Evolutionary conservation across 2,797 vertebrate species (phyloP).

Genomic region (Adrianichthys oophorus): DNA sequence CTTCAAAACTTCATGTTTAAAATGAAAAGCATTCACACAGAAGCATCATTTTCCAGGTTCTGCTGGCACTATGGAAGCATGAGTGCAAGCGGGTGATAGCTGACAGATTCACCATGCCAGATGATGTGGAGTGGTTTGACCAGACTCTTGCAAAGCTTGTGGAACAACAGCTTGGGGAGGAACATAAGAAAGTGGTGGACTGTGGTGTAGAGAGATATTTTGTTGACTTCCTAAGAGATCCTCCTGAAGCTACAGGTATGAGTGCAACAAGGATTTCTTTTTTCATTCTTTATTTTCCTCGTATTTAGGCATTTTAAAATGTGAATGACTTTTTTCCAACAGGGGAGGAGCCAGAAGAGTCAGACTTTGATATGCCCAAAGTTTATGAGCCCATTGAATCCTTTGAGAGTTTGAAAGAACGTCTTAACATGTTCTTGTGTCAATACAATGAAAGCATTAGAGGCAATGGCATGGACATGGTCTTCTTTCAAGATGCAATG

Average conservation of each 20-base stretch:
- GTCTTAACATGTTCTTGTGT: slow-evolving; percentile 86
- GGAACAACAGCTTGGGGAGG: slow-evolving; percentile 78
- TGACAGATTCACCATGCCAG: slow-evolving; percentile 86
- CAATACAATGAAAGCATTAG: slow-evolving; percentile 88
- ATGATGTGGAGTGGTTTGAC: slow-evolving; percentile 91
- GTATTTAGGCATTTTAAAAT: neutral
- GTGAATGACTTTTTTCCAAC: slow-evolving; percentile 12
- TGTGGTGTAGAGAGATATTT: slow-evolving; percentile 82
- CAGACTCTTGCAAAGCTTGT: slow-evolving; percentile 76
- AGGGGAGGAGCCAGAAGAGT: slow-evolving; percentile 86
- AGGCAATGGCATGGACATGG: slow-evolving; percentile 89
- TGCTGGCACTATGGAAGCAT: slow-evolving; percentile 92
- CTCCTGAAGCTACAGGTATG: slow-evolving; percentile 87
- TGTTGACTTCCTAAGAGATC: slow-evolving; percentile 92
- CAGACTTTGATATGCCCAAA: slow-evolving; percentile 84
- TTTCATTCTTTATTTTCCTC: neutral
- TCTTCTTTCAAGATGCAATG: slow-evolving; percentile 95
- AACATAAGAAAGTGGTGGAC: slow-evolving; percentile 67
- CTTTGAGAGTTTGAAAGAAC: slow-evolving; percentile 80
- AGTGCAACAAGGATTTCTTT: neutral
- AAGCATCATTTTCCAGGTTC: slow-evolving; percentile 63
- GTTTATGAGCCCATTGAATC: slow-evolving; percentile 88
- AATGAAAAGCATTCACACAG: slow-evolving; percentile 4
- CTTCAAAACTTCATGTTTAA: no score
- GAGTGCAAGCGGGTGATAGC: slow-evolving; percentile 94